phyloP scores from a whole-genome alignment of 2,888 invertebrate genomes.

The Tillus elongatus region DNA sequence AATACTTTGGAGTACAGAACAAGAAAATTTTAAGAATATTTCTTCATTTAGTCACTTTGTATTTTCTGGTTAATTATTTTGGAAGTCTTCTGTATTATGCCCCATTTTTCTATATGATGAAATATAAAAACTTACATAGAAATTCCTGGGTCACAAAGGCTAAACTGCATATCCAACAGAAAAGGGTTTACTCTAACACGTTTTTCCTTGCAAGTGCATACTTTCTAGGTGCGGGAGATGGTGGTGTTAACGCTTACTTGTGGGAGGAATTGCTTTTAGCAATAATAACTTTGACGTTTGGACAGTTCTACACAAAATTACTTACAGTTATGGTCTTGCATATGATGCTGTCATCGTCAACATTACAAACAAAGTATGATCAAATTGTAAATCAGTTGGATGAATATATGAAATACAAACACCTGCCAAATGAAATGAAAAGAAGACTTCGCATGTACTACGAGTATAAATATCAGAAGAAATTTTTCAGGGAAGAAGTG shows the following conservation, averaged over 20 bases:
- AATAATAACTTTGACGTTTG: constrained; percentile 18
- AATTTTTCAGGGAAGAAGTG: constrained; percentile 38
- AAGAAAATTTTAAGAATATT: not conserved
- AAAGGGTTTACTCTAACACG: too few relatives aligned
- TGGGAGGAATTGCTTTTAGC: constrained; percentile 16
- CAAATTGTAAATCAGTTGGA: constrained; percentile 35
- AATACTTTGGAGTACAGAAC: not conserved
- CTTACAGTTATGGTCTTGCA: constrained; percentile 31
- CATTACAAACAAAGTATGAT: constrained; percentile 32
- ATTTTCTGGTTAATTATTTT: not conserved
- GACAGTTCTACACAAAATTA: constrained; percentile 17
- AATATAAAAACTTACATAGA: too few relatives aligned
- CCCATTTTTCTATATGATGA: too few relatives aligned
- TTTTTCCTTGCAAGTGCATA: constrained; percentile 19
- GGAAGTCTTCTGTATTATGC: too few relatives aligned
- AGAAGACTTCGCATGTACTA: constrained; percentile 34
- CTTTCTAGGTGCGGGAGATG: constrained; percentile 13
- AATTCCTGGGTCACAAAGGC: too few relatives aligned
- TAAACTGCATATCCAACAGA: too few relatives aligned
- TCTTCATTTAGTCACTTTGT: not conserved
- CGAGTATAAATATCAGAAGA: constrained; percentile 33
- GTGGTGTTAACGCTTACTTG: not conserved
- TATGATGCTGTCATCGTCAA: constrained; percentile 26
- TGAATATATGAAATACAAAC: constrained; percentile 35
- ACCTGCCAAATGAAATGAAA: constrained; percentile 33